Conservation (phyloP, 2,113 vertebrate genomes). For the Cheilinus undulatus region DNA sequence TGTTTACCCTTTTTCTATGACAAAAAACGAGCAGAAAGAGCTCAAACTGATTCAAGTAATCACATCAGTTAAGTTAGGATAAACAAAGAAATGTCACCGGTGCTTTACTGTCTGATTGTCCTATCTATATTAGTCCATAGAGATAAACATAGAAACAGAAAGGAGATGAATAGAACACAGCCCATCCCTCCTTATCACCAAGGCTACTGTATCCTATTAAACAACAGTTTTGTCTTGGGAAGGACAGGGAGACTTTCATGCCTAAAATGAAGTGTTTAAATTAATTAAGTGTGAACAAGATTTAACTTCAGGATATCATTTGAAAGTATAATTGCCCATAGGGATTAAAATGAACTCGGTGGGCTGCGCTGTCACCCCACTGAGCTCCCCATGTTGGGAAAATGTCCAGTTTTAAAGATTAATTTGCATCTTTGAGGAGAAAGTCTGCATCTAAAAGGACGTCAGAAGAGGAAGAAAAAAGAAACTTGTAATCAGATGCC, state of each 20-base stretch:
- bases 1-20: too few relatives aligned
- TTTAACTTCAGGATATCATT: constrained; percentile 99
- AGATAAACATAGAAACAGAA: constrained; percentile 38
- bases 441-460: constrained; percentile 96
- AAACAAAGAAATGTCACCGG: constrained; percentile 75
- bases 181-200: constrained; percentile 68
- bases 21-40: constrained; percentile 19
- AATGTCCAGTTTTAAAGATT: constrained; percentile 97
- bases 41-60: constrained; percentile 39
- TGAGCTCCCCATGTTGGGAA: constrained; percentile 91
- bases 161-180: constrained; percentile 68
- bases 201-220: constrained; percentile 59
- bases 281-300: constrained; percentile 99
- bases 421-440: constrained; percentile 98
- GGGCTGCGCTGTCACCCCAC: constrained; percentile 93
- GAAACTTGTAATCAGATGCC: constrained; percentile 90
- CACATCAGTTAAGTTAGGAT: constrained; percentile 56
- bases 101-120: constrained; percentile 60
- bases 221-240: constrained; percentile 74
- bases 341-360: constrained; percentile 99
- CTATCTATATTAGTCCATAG: constrained; percentile 56
- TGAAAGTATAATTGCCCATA: constrained; percentile 99
- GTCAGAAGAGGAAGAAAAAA: constrained; percentile 86
- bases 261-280: constrained; percentile 96
- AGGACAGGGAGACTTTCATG: constrained; percentile 84